phyloP scores from a whole-genome alignment of 2,113 vertebrate genomes.

The Lepus americanus region DNA sequence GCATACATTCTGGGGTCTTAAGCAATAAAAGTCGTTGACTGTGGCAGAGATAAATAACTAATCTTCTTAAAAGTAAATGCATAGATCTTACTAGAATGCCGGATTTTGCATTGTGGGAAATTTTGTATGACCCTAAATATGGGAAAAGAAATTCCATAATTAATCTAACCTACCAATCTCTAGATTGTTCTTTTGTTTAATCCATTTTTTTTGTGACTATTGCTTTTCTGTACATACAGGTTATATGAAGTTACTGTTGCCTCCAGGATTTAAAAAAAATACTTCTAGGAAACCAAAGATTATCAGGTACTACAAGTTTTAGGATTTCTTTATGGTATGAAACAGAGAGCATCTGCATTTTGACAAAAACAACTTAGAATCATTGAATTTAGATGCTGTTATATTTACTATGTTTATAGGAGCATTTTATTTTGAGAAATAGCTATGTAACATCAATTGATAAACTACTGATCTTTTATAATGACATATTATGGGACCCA shows the following conservation, averaged over 20 bases:
- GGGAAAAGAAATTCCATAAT: not conserved
- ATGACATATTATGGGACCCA: too few species aligned
- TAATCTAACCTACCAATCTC: not conserved
- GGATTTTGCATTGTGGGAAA: not conserved
- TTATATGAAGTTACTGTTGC: not conserved
- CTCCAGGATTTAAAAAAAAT: not conserved
- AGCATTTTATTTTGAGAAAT: not conserved
- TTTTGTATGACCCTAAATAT: not conserved
- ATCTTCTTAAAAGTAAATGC: not conserved
- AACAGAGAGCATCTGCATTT: not conserved
- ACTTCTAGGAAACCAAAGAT: not conserved
- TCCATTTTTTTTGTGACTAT: not conserved
- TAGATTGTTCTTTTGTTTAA: not conserved
- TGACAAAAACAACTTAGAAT: not conserved
- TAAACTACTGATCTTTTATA: not conserved
- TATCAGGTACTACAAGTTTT: too few species aligned
- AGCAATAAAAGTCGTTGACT: not conserved
- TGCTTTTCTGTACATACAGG: not conserved
- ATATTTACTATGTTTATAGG: not conserved
- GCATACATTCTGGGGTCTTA: not conserved
- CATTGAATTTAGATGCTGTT: not conserved
- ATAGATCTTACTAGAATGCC: not conserved
- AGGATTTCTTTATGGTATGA: not conserved
- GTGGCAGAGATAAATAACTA: too few species aligned
- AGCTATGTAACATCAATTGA: not conserved